Evolutionary conservation across 2,113 vertebrate genomes (phyloP), one percentile per base, ranked within the genome.

Genomic region (Glareola pratincola): DNA sequence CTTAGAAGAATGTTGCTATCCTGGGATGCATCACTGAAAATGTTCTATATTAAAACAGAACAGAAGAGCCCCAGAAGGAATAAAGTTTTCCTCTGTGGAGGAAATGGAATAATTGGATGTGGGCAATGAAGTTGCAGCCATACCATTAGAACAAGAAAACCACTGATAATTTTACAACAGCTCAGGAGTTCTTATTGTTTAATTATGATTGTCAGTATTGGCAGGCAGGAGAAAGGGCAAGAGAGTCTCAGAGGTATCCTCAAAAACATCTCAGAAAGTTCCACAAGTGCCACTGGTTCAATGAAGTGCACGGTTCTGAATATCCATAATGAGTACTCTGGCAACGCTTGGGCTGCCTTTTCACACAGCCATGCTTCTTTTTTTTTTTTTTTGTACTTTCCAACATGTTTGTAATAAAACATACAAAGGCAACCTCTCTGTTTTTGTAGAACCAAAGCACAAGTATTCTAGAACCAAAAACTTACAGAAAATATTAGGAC

Each of bases 21-120:
- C 45, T 88, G 95, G 72, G 85, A 90, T 83, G 54, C 32, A 95
- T 92, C 54, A 80, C n/a, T 83, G 47, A 53, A 86, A 83, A 54
- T 27, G 63, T 88, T 85, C 67, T 83, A 34, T 92, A 90, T 96
- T 95, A 93, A 96, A 90, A 26, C 59, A 86, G 69, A 91, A 82
- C 0, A 91, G 53, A 91, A 88, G 17, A 87, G 64, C 78, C 78
- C 47, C 82, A 88, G 39, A 96, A 95, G 88, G 71, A 94, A 92
- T 50, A 73, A 72, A 83, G 48, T 21, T 91, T 73, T 79, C 74
- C 75, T 96, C 67, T 66, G 50, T 69, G 71, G 48, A 84, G 37
- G 57, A 81, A 93, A 85, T 1, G 3, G 66, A 85, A 30, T 93
- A 96, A 96, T 83, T 96, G 71, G 54, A 88, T 73, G 63, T 7